Conservation (phyloP, 2,888 invertebrate species). For the Ecdyonurus torrentis region DNA sequence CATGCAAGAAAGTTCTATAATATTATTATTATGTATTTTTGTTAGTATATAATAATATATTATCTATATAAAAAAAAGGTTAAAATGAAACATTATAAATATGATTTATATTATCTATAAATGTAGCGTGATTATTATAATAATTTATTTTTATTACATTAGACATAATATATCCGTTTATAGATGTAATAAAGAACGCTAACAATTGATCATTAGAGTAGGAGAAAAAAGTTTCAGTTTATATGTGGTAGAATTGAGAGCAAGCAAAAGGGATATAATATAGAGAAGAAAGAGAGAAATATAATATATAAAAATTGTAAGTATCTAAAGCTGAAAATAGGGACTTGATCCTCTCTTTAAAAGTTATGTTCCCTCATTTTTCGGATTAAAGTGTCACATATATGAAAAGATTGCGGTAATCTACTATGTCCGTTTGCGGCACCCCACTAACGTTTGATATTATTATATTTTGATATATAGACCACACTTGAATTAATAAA, state of each 20-base stretch:
- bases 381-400: background rate
- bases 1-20: background rate
- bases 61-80: background rate
- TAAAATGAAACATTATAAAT: background rate
- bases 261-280: background rate
- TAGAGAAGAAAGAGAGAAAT: background rate
- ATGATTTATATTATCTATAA: slow-evolving; percentile 1
- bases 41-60: background rate
- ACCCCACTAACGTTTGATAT: background rate
- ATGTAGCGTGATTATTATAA: slow-evolving; percentile 3
- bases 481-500: background rate
- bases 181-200: slow-evolving; percentile 1
- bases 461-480: background rate
- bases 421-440: background rate
- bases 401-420: background rate
- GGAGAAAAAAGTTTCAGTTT: background rate
- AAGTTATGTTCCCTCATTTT: background rate
- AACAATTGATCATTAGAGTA: slow-evolving; percentile 2
- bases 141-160: slow-evolving; percentile 1
- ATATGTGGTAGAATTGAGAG: background rate
- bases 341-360: background rate
- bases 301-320: background rate
- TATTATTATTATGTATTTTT: background rate
- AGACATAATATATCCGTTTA: slow-evolving; percentile 1
- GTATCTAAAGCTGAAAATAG: background rate